phyloP scores from a whole-genome alignment of 2,888 invertebrate species.

The Dinocampus coccinellae region DNA sequence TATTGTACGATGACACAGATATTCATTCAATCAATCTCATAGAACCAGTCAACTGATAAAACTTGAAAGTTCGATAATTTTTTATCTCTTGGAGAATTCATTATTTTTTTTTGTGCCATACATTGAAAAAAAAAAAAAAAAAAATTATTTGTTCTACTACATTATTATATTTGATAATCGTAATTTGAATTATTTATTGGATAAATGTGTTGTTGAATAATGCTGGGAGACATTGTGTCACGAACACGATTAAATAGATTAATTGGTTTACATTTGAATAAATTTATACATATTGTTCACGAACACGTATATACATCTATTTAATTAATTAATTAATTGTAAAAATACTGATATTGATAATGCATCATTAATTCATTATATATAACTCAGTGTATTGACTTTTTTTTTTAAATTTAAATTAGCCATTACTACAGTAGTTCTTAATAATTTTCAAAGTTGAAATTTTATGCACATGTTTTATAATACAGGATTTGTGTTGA shows the following conservation, averaged over 20 bases:
- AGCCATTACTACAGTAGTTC: too few species aligned
- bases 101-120: too few species aligned
- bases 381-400: background rate
- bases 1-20: too few species aligned
- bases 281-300: background rate
- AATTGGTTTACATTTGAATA: background rate
- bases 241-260: background rate
- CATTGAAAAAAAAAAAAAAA: too few species aligned
- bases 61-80: too few species aligned
- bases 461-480: too few species aligned
- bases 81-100: too few species aligned
- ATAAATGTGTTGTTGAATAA: background rate
- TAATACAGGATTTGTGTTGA: too few species aligned
- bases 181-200: background rate
- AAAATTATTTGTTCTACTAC: too few species aligned
- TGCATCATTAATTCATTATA: background rate
- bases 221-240: background rate
- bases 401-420: background rate
- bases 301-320: background rate
- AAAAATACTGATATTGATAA: background rate
- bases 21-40: too few species aligned
- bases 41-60: too few species aligned
- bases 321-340: background rate
- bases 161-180: background rate
- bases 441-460: too few species aligned